Base-by-base conservation (phyloP, 2,888 invertebrate species). In the Acrobasis consociella region DNA sequence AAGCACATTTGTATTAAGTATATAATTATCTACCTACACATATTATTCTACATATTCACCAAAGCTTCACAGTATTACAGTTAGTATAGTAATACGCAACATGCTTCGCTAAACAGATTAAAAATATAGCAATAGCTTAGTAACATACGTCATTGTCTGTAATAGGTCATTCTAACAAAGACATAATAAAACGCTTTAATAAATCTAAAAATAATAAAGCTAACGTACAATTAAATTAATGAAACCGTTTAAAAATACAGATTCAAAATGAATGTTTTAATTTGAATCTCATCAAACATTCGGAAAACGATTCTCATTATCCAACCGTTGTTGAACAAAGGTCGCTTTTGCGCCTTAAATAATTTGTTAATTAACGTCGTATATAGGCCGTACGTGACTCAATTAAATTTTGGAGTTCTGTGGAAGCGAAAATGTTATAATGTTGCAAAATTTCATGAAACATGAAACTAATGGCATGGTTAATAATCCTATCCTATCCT, bases 221-320 rank as follows among this genome's bases (percentile, higher is more conserved):
- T 31, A 13, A 31, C 16, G 22, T 8, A 22, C 2, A 22, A 22
- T 51, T 51, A 11, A 0, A 22, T 11, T 46, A n/a, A n/a, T 46
- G 13, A 42, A 56, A 56, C 56, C 56, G 13, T 42, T n/a, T 56
- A 42, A 56, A 56, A 56, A 56, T 42, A 50, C 38, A 38, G 22
- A 50, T 60, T 49, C 59, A 60, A 53, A 52, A 64, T 58, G 49
- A 49, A 64, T 51, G 50, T 63, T 63, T 67, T 61, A 67, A 64
- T 65, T 67, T 64, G 31, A 62, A 65, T 62, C 68, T 66, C 66
- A 68, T 68, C 64, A 65, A 62, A 64, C 49, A 66, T 68, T 67
- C 67, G 64, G 46, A 61, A 65, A 69, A 64, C 67, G 69, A 66
- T 64, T 66, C 63, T 62, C 51, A 66, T 69, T 67, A 69, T 61